Conservation (phyloP, 2,797 vertebrate genomes). For the Rhynchonycteris naso region DNA sequence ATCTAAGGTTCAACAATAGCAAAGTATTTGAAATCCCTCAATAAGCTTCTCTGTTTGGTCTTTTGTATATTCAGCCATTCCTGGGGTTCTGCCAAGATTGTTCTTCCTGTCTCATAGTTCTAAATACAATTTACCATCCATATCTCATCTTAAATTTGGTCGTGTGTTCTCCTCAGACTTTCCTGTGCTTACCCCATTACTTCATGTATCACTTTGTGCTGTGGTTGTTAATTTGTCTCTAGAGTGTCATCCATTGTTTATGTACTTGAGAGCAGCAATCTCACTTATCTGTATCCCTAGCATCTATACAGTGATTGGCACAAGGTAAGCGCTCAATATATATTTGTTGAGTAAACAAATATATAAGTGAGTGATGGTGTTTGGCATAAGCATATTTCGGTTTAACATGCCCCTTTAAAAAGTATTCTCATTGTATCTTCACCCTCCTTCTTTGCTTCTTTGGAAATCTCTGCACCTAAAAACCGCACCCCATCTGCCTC, state of each 20-base stretch:
- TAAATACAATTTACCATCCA: background rate
- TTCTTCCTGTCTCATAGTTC: background rate
- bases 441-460: background rate
- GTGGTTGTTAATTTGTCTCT: background rate
- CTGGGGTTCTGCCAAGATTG: background rate
- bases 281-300: background rate
- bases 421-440: background rate
- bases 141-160: background rate
- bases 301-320: background rate
- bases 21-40: background rate
- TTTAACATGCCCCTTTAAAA: background rate
- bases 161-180: background rate
- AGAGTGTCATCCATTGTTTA: background rate
- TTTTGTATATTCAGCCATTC: background rate
- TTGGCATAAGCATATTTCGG: background rate
- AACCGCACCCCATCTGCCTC: slow-evolving; percentile 5
- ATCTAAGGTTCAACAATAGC: background rate
- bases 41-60: background rate
- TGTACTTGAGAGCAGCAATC: background rate
- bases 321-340: background rate
- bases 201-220: background rate
- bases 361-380: background rate
- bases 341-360: background rate
- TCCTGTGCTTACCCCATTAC: background rate
- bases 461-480: background rate